These are phyloP conservation scores for Latheticus oryzae DNA, from an alignment of 2,888 invertebrate genomes.

Conservation along the genomic window DNA sequence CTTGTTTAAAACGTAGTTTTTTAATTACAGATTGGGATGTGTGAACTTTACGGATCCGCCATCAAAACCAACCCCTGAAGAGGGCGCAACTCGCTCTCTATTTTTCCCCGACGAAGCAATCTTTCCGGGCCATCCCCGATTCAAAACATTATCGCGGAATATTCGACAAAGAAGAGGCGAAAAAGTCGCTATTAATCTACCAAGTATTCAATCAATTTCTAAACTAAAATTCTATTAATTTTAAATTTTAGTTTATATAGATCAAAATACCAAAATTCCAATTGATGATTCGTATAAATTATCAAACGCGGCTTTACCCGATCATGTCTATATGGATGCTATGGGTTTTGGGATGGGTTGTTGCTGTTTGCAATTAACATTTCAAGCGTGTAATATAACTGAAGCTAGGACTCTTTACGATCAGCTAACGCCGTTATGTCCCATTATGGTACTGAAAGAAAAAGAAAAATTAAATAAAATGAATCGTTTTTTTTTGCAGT, in stretches of 20 bases:
- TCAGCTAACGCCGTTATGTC: conserved; percentile 95
- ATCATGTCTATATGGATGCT: conserved; percentile 97
- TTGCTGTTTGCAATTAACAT: conserved; percentile 95
- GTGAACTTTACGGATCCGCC: conserved; percentile 88
- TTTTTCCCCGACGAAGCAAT: conserved; percentile 97
- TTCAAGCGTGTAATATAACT: conserved; percentile 95
- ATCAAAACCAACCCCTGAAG: conserved; percentile 75
- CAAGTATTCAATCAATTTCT: conserved; percentile 77
- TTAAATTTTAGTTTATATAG: conserved; percentile 83
- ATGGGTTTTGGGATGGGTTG: conserved; percentile 99
- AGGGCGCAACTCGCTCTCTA: conserved; percentile 83
- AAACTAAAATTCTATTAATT: neutral
- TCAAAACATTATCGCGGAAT: conserved; percentile 92
- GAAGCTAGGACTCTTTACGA: conserved; percentile 97
- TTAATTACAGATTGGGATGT: conserved; percentile 92
- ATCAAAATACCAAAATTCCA: conserved; percentile 86
- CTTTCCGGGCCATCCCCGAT: conserved; percentile 94
- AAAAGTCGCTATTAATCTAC: conserved; percentile 96
- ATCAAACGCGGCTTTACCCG: conserved; percentile 79
- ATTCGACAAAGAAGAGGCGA: conserved; percentile 91
- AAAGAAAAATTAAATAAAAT: neutral
- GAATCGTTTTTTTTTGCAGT: conserved; percentile 65
- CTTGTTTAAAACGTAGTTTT: no score
- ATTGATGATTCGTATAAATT: conserved; percentile 79
- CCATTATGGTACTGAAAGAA: conserved; percentile 81